Evolutionary conservation across 2,113 vertebrate genomes (phyloP), one percentile per base, ranked within the genome.

Genomic region (Butorides virescens): DNA sequence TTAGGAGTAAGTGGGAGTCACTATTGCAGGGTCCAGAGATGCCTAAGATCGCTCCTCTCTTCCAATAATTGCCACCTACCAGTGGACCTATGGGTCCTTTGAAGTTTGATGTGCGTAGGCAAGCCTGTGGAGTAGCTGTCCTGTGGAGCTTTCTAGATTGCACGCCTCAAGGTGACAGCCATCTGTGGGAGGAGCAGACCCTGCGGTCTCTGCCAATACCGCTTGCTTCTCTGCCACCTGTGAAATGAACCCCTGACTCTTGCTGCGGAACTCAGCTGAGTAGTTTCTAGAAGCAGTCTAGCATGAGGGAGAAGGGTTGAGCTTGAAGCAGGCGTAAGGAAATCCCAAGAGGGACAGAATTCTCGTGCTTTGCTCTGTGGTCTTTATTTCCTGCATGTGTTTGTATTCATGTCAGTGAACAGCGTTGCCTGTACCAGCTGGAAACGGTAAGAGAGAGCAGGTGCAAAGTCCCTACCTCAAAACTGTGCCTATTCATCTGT

Each of bases 71-170:
- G 5, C 17, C 37, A 66, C 16, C 30, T 66, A 5, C n/a, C 13
- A 1, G 0, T 27, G 10, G 26, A 50, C 6, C 3, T 27, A 2
- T 13, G 11, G 5, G 13, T 46, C 46, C 53, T 25, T 1, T 34
- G 12, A 11, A 10, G 20, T 47, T 56, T 47, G 25, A 61, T 9
- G 10, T 13, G 12, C 2, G 0, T 29, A 8, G 32, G 18, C 18
- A 70, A 53, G 27, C 32, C 59, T 53, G 9, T 46, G 53, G 11
- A 53, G n/a, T 3, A 49, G 15, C 11, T 29, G 13, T 68, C 11
- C 50, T 42, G 22, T n/a, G 50, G 29, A 67, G 23, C 19, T 52
- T 74, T 77, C n/a, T 61, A 32, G 23, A 34, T 49, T 30, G 44
- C 14, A 46, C 0, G 1, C 9, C 32, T 88, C 44, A 34, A 50